phyloP scores from a whole-genome alignment of 2,797 vertebrate genomes.

The Tauraco hartlaubi region DNA sequence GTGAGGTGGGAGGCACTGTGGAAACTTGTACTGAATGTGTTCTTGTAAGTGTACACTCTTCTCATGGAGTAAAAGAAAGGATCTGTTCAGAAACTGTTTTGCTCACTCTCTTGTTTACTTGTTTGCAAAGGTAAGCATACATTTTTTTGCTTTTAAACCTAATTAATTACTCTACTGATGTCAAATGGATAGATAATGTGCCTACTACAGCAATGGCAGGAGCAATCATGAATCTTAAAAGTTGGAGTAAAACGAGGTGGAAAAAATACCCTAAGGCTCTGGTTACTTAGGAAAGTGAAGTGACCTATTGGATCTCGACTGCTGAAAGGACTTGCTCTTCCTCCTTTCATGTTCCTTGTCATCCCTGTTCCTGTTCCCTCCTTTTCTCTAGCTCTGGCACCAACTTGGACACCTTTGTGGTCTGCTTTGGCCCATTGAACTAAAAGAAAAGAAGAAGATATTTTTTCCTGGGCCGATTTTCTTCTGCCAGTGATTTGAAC shows the following conservation, averaged over 20 bases:
- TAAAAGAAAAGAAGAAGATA: neutral
- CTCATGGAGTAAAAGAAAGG: neutral
- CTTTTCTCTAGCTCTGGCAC: neutral
- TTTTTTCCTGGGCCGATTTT: neutral
- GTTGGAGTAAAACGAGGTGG: neutral
- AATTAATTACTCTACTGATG: neutral
- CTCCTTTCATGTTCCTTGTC: neutral
- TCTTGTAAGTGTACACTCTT: neutral
- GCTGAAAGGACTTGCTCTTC: neutral
- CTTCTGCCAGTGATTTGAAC: neutral
- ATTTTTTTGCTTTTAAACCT: neutral
- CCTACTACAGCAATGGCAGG: neutral
- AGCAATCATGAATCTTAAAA: neutral
- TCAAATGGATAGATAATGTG: neutral
- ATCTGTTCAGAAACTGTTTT: neutral
- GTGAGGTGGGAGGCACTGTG: neutral
- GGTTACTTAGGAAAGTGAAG: neutral
- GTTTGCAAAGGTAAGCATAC: neutral
- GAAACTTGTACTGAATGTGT: neutral
- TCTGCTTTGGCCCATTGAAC: neutral
- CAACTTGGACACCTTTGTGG: neutral
- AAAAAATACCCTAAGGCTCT: neutral
- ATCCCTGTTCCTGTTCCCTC: neutral
- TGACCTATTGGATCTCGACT: neutral
- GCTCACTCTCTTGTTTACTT: neutral